Evolutionary conservation across 2,113 vertebrate species (phyloP).

Genomic region (Platanista minor): DNA sequence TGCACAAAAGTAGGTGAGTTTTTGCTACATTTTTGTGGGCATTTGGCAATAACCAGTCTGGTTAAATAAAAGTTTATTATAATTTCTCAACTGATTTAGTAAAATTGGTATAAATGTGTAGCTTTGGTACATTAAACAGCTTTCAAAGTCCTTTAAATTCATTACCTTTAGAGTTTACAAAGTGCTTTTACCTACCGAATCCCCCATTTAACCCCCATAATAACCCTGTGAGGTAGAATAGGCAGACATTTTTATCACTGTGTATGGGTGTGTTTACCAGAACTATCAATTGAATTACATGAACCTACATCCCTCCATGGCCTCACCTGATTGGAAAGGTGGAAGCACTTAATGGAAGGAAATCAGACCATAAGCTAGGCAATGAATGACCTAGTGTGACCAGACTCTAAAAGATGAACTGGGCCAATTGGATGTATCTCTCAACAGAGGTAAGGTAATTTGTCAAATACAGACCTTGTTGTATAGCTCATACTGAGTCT

Average conservation of each 20-base stretch:
- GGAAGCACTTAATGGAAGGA: neutral
- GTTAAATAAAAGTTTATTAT: conserved; percentile 58
- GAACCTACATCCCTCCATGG: neutral
- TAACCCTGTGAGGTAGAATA: neutral
- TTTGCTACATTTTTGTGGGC: conserved; percentile 27
- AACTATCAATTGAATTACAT: neutral
- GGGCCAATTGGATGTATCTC: neutral
- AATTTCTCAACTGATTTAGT: conserved; percentile 41
- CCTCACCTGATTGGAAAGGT: neutral
- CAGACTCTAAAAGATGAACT: neutral
- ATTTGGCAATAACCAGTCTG: conserved; percentile 33
- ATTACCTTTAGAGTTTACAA: neutral
- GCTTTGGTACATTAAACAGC: neutral
- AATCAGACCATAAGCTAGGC: neutral
- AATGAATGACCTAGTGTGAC: neutral
- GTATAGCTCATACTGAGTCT: neutral
- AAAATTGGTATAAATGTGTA: conserved; percentile 17
- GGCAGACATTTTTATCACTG: neutral
- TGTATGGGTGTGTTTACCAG: neutral
- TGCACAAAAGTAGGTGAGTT: conserved; percentile 2
- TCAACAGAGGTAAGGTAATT: neutral
- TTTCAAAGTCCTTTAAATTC: conserved; percentile 18
- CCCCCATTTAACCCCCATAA: neutral
- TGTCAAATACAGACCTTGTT: neutral
- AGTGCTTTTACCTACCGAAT: conserved; percentile 6